Evolutionary conservation across 37 sponge, comb jelly and placozoan genomes (phyloP), one percentile per base, ranked within the genome.

Genomic region (Aplysina aerophoba): DNA sequence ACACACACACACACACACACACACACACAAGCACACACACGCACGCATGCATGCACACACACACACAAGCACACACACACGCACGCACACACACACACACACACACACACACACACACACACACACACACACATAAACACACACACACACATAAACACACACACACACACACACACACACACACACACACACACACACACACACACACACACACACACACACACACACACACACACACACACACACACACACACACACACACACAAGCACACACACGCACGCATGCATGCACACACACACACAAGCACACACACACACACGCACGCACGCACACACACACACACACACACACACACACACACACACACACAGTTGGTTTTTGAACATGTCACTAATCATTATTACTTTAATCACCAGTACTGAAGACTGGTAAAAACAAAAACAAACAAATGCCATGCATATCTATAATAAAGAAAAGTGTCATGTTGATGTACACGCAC

Each of bases 191-290:
- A 65, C 66, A 65, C 66, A 65, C 66, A 65, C 66, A 65, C 22
- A 65, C 66, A 65, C 66, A 65, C 66, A 65, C 66, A 65, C 66
- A 65, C 66, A 65, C 66, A 65, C 66, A n/a, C n/a, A n/a, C n/a
- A n/a, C n/a, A n/a, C n/a, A n/a, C n/a, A n/a, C 17, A 15, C 15
- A 17, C 59, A 57, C 17, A 15, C 15, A 17, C 59, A 57, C 17
- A 15, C 15, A 17, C 59, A 57, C 17, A 15, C 15, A 17, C 59
- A 57, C 59, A 57, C 15, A 57, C 59, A 57, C n/a, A n/a, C n/a
- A n/a, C n/a, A n/a, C n/a, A n/a, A n/a, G n/a, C n/a, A n/a, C n/a
- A n/a, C n/a, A n/a, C n/a, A n/a, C n/a, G n/a, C n/a, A n/a, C n/a
- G n/a, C n/a, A n/a, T n/a, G n/a, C n/a, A n/a, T n/a, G n/a, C n/a